Evolutionary conservation across 1,140 invertebrate species (phyloP), one percentile per base, ranked within the genome.

Genomic region (Melitaea cinxia): DNA sequence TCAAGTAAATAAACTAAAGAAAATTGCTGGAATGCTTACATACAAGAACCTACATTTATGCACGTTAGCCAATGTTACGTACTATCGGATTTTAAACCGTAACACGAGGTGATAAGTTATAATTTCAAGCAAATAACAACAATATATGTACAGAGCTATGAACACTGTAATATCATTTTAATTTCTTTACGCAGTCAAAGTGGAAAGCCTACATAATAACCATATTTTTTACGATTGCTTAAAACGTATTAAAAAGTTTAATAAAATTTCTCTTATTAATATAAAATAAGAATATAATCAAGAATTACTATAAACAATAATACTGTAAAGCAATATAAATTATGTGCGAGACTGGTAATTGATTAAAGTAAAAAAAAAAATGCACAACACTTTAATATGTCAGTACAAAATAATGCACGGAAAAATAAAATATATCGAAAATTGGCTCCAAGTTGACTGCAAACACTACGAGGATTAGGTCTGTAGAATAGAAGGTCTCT

Each of bases 121-220:
- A 70, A 47, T 73, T 62, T 60, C 56, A 70, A 64, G 57, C 68
- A 60, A 62, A 45, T 49, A 73, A 72, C 70, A 73, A 75, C 73
- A 72, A 72, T 53, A 47, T 80, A 77, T 75, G 50, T 73, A 76
- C 68, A 76, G 62, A 64, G 62, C 65, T 62, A 68, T 82, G 67
- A 81, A 83, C 81, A 85, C 77, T 83, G 80, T 84, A 88, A 83
- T 84, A 84, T 84, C 82, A 85, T 70, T 35, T n/a, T 21, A 42
- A 42, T 74, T 56, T 54, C n/a, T 35, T 62, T 49, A 62, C 71
- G 63, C 74, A 78, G 77, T 78, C 77, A 81, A 80, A 73, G 61
- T 50, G 14, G 37, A 57, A 60, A 53, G 14, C 45, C 49, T 42
- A 12, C 3, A 33, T 7, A 30, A 3, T 39, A 0, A 4, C 0